Base-by-base conservation (phyloP, 2,113 vertebrate genomes). In the Coreoperca whiteheadi region DNA sequence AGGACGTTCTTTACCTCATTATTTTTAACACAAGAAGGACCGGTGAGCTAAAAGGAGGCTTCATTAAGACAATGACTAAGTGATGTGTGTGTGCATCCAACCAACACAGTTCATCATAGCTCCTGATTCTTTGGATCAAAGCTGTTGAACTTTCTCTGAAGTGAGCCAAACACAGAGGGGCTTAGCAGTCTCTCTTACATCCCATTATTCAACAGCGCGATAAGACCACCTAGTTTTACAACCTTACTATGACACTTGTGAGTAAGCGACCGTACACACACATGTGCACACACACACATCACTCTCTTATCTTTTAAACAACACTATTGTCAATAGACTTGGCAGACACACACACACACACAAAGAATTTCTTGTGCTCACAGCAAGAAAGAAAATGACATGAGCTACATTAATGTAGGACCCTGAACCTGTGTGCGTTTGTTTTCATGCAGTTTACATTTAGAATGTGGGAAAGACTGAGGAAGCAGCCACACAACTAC, bases 271-370 rank as follows among this genome's bases (percentile, higher is more conserved):
- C 12, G 53, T 18, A 53, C 30, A 32, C 23, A 57, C n/a, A 34
- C 68, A 43, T 32, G 34, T 56, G 57, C 77, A 70, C 28, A 48
- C 34, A 63, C 43, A 43, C 64, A 81, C 12, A 43, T 43, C 64
- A 1, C 60, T 12, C 61, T 81, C 87, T 92, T 93, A 91, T 93
- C 91, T 92, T 88, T 70, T 87, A 85, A 87, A 78, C 63, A 87
- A 60, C 25, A 32, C 80, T 50, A 78, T 84, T 81, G 83, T 88
- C 77, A 77, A 61, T 70, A 77, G 59, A 83, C 70, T 67, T 63
- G 25, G 9, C 9, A 75, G 6, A 76, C 30, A 39, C 51, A 71
- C 20, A 69, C 51, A 76, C 39, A 73, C 57, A 48, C 41, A 85
- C 77, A 73, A 76, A 84, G 69, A 68, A 64, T 64, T 78, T 59